Base-by-base conservation (phyloP, 2,797 vertebrate genomes). In the Clarias fuscus region DNA sequence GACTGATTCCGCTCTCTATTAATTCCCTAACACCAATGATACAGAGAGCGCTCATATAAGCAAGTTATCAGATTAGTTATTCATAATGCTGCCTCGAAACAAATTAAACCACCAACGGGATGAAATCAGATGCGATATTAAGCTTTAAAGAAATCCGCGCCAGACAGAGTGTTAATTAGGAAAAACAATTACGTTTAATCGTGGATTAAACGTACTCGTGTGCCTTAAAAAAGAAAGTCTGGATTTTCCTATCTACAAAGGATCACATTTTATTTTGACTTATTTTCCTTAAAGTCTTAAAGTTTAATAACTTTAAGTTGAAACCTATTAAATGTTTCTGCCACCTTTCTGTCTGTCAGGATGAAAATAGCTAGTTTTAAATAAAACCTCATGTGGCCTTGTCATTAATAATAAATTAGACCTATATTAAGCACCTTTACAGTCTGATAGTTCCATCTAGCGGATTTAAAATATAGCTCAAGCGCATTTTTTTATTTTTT, bases 31-130 rank as follows among this genome's bases (percentile, higher is more conserved):
- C 93, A 88, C 90, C 91, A 87, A 92, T 92, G 92, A 94, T 91
- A 92, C 89, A 90, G 85, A 92, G 90, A 93, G 33, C 33, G 20
- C 30, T 18, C 89, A 92, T 90, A 91, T 94, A 94, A 93, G 93
- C 92, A 88, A 93, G 93, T 95, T 94, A 95, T 93, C 40, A 22
- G 58, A 79, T 79, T 79, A 62, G 91, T 92, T 92, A 93, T 94
- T 94, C 92, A 93, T 93, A 94, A 95, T 94, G 93, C 92, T 91
- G 92, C 91, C 17, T 90, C 88, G 90, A 89, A 94, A 94, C 92
- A 94, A 95, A 95, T 95, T 95, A 95, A 94, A 94, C 92, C 92
- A 93, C 94, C 91, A 92, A 90, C 91, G 91, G 93, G 94, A 95
- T 94, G 92, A 95, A 94, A 94, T 91, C 91, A 94, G 94, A 94